Base-by-base conservation (phyloP, 2,113 vertebrate genomes). In the Heterotilapia buettikoferi region DNA sequence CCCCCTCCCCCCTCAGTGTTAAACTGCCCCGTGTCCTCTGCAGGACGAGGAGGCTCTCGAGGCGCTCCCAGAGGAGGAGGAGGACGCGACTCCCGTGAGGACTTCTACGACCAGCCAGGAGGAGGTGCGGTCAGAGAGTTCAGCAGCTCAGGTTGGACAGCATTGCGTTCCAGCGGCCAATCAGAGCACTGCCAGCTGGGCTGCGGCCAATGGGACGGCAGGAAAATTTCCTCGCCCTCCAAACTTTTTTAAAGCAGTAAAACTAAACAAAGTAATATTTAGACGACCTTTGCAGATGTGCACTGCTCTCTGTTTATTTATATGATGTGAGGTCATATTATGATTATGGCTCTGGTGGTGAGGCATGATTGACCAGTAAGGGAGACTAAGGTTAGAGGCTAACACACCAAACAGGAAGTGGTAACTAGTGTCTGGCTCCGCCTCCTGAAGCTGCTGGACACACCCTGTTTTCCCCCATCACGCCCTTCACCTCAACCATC, bases 31-130 rank as follows among this genome's bases (percentile, higher is more conserved):
- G n/a, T 96, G 93, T 97, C 84, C 93, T 92, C 96, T 96, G 93
- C 97, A 98, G 98, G 98, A 94, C 96, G 97, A 95, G 97, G 98
- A 96, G 97, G 97, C 94, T 89, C 96, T 89, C 94, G 91, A 85
- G 93, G 92, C 95, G 96, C 96, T 93, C 84, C 96, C 92, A 96
- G 97, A 97, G 97, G 89, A 90, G 88, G 92, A 76, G 92, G 98
- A 96, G 97, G 97, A 90, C 96, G 97, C 57, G 98, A 97, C 66
- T 95, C 94, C 94, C 96, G 96, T 86, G 98, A 98, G 26, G 98
- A 99, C 95, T 97, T 76, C 84, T 78, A 94, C 96, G 97, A 96
- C 94, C 95, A 94, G 2, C 91, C 59, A 66, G 97, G 95, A 94
- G 97, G 95, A 96, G 96, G 96, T 95, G 95, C 66, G 93, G 26